Percentiles rank a stretch among this genome's conserved stretches.
phyloP scores from a whole-genome alignment of 2,113 vertebrate species.

The Odobenus rosmarus region DNA sequence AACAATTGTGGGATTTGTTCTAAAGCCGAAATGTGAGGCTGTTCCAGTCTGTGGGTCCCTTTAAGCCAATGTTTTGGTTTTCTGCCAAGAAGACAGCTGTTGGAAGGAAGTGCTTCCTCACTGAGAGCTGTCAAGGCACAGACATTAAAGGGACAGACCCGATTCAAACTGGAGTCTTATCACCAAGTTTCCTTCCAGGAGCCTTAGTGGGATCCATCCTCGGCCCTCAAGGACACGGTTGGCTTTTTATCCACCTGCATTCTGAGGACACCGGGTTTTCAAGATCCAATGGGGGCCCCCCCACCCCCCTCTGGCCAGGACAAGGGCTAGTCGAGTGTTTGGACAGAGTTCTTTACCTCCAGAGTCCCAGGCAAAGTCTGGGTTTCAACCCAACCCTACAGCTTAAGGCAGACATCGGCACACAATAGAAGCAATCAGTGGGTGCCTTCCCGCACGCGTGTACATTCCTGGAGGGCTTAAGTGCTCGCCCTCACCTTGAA shows the following conservation, averaged over 20 bases:
- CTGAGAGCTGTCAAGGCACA: conserved; percentile 92
- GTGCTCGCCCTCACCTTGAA: conserved; percentile 11
- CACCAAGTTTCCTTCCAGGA: conserved; percentile 77
- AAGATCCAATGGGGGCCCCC: neutral
- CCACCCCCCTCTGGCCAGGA: neutral
- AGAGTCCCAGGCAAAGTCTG: neutral
- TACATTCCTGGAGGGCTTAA: neutral
- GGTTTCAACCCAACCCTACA: neutral
- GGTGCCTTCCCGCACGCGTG: neutral
- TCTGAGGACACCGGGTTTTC: conserved; percentile 29
- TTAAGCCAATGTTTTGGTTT: conserved; percentile 94
- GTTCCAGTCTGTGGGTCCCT: conserved; percentile 89
- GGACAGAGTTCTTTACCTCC: neutral
- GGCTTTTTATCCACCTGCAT: neutral
- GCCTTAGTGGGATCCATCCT: conserved; percentile 15
- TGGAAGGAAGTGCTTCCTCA: conserved; percentile 94
- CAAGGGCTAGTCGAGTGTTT: neutral
- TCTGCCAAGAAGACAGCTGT: conserved; percentile 99
- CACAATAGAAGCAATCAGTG: conserved; percentile 4
- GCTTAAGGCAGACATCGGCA: neutral
- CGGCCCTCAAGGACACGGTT: neutral
- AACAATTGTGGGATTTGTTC: conserved; percentile 89
- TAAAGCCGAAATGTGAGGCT: conserved; percentile 87
- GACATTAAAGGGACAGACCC: conserved; percentile 90
- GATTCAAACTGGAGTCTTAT: conserved; percentile 79